Percentiles rank a stretch among this genome's conserved stretches.
Conservation (phyloP, 2,113 vertebrate genomes). For the Toxotes jaculatrix region DNA sequence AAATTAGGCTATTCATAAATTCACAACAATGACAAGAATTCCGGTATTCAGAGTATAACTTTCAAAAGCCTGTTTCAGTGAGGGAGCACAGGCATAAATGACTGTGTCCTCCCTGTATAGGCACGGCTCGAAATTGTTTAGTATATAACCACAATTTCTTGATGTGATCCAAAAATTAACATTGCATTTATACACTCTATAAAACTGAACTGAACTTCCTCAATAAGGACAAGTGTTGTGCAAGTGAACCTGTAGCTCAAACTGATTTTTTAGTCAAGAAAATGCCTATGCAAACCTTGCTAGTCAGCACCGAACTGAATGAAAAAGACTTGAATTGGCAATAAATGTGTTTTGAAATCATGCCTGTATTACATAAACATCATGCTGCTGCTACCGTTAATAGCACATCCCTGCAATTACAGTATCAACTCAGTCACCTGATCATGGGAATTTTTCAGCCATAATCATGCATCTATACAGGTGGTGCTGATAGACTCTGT, state of each 20-base stretch:
- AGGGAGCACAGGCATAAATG: slow-evolving; percentile 10
- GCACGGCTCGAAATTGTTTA: not conserved
- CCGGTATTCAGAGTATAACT: slow-evolving; percentile 24
- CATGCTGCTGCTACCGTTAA: not conserved
- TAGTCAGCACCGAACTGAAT: not conserved
- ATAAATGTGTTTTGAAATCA: not conserved
- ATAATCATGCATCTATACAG: too few relatives aligned
- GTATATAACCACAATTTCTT: not conserved
- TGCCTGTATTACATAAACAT: not conserved
- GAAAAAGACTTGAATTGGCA: too few relatives aligned
- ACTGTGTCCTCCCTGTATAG: not conserved
- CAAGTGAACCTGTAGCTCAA: not conserved
- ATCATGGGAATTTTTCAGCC: not conserved
- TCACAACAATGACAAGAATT: slow-evolving; percentile 71
- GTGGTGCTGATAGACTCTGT: too few relatives aligned
- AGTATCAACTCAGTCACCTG: not conserved
- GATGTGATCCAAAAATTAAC: not conserved
- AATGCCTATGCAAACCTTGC: not conserved
- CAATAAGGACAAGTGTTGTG: not conserved
- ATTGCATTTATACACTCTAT: not conserved
- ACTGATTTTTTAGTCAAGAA: not conserved
- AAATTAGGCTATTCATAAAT: slow-evolving; percentile 76
- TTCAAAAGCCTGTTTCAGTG: slow-evolving; percentile 21
- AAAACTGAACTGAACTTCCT: not conserved
- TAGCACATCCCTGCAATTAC: not conserved